Evolutionary conservation across 2,113 vertebrate genomes (phyloP), one percentile per base, ranked within the genome.

Genomic region (Microcebus murinus): DNA sequence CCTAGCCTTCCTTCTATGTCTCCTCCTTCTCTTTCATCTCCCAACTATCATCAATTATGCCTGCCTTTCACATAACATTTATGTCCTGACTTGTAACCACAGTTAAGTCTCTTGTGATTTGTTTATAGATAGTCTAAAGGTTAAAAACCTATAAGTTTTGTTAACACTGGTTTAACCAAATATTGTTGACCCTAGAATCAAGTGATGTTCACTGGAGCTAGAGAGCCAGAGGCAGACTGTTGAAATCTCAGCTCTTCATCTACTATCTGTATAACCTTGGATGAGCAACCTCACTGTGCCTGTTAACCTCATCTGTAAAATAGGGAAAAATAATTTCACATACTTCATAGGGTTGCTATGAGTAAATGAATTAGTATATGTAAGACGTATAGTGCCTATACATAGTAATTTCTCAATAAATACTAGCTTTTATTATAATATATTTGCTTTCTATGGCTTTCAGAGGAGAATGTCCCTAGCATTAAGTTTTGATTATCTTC

Each of bases 321-420:
- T 48, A 55, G 6, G 42, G 25, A 55, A 39, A 57, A 65, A 57
- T 79, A 84, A 77, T 77, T 92, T 91, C 81, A n/a, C 52, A 57
- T 74, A 36, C 52, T 20, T 91, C 50, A 84, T 23, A 52, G 48
- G 29, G 17, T 76, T 92, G 14, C 18, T 55, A 25, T 21, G 45
- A 61, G 7, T 48, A 59, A 88, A n/a, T 63, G 31, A 87, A 65
- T 85, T n/a, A 39, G 42, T 63, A 34, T 25, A 81, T 36, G n/a
- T 80, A 91, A 93, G 79, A 84, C 63, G 61, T 13, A 52, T n/a
- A 50, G 1, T 85, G 1, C 3, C 27, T 73, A 52, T 39, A 48
- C 50, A 55, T 42, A 59, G n/a, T n/a, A 93, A 94, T n/a, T 68
- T 36, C 65, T 93, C 76, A 86, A 57, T 94, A 91, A 94, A 48